Percentiles rank a stretch among this genome's conserved stretches.
phyloP scores from a whole-genome alignment of 2,113 vertebrate species.

The Callospermophilus lateralis region DNA sequence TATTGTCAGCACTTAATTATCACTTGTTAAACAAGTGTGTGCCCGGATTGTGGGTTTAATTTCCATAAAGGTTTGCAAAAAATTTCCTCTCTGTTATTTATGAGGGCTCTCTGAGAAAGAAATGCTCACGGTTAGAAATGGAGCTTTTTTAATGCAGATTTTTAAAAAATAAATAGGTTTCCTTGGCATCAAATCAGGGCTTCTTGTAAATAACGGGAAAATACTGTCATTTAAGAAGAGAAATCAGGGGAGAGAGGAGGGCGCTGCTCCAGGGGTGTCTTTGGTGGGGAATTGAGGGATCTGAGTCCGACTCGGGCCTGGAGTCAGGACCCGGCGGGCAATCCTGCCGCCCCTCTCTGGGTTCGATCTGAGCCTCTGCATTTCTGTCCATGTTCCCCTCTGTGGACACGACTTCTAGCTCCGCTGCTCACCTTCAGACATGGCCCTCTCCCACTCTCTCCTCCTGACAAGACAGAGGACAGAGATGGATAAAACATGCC shows the following conservation, averaged over 20 bases:
- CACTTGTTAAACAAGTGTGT: conserved; percentile 84
- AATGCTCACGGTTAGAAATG: conserved; percentile 61
- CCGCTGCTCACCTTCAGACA: background rate
- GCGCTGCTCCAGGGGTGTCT: background rate
- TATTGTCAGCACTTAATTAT: conserved; percentile 88
- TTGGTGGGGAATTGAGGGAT: background rate
- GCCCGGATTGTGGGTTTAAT: conserved; percentile 77
- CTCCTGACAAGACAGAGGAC: background rate
- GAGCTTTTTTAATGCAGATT: conserved; percentile 68
- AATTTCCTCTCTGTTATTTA: conserved; percentile 57
- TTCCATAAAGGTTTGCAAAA: conserved; percentile 68
- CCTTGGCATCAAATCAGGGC: conserved; percentile 51
- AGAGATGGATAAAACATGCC: background rate
- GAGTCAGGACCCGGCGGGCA: fast-evolving
- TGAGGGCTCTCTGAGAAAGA: conserved; percentile 54
- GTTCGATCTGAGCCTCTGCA: background rate
- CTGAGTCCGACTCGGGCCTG: background rate
- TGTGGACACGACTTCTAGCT: background rate
- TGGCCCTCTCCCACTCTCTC: background rate
- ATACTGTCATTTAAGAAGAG: conserved; percentile 23
- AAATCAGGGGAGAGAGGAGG: fast-evolving
- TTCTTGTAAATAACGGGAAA: conserved; percentile 44
- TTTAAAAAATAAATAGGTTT: conserved; percentile 69
- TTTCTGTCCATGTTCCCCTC: background rate
- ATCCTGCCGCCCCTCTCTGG: fast-evolving